Base-by-base conservation (phyloP, 2,797 vertebrate genomes). In the Denticeps clupeoides region DNA sequence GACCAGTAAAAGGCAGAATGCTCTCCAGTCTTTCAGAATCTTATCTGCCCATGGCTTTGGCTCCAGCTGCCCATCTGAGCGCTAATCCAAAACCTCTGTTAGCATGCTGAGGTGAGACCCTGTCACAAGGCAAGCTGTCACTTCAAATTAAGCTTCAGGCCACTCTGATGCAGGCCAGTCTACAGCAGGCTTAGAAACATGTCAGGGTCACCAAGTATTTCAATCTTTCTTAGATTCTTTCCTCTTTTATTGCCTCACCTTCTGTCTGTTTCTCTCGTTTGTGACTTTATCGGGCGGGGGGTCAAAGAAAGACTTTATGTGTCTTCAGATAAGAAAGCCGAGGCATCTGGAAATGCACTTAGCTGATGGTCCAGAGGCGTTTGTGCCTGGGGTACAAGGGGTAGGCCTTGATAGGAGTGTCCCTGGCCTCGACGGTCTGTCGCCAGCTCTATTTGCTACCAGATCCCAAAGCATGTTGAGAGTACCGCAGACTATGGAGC, bases 321-420 rank as follows among this genome's bases (percentile, higher is more conserved):
- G 55, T 50, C 48, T 24, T n/a, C 50, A 47, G 51, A 55, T 62
- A 62, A 62, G 29, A 59, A 49, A 49, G 55, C 27, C 49, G 43
- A 62, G 64, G 59, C 69, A 70, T 76, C 60, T 12, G 74, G 69
- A 79, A 84, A 86, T 82, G 80, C 82, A 83, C 82, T 82, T 81
- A 82, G 42, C 62, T 53, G 59, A 78, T 77, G 75, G 74, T 79
- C 69, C 74, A 64, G 71, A 64, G 59, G 69, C 19, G 10, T 51
- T 72, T 67, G 74, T 82, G 76, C 77, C 77, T 70, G 72, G 63
- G 1, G 51, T 48, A 58, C 43, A 52, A 18, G 58, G 64, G 75
- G 77, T 70, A 60, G 60, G 65, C 63, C 65, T 65, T 69, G 62
- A 80, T 63, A 71, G 55, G 38, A n/a, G n/a, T n/a, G n/a, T n/a